Conservation (phyloP, 2,888 invertebrate species). For the Chrysolina haemoptera region DNA sequence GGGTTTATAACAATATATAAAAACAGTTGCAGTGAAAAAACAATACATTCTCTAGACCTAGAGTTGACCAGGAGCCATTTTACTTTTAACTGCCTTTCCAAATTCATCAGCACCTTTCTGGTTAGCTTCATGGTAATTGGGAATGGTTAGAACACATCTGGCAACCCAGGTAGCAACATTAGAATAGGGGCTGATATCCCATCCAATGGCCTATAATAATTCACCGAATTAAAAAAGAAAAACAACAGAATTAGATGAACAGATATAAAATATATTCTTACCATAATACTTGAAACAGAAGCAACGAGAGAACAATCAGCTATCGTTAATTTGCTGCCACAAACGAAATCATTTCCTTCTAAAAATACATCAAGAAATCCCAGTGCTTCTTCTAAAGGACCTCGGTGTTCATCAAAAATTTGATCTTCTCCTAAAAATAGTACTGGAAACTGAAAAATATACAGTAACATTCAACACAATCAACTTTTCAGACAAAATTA, state of each 20-base stretch:
- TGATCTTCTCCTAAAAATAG: conserved; percentile 74
- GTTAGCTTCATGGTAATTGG: conserved; percentile 74
- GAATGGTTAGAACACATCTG: conserved; percentile 72
- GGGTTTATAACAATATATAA: background rate
- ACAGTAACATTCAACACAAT: conserved; percentile 41
- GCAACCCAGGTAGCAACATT: conserved; percentile 76
- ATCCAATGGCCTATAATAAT: conserved; percentile 73
- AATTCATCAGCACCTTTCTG: conserved; percentile 74
- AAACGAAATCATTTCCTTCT: conserved; percentile 74
- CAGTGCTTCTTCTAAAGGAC: conserved; percentile 74
- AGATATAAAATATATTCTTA: conserved; percentile 62
- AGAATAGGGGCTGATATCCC: conserved; percentile 73
- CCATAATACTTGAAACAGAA: conserved; percentile 73
- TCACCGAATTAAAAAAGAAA: background rate
- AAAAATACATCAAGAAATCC: conserved; percentile 75
- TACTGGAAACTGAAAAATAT: conserved; percentile 73
- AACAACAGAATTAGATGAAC: background rate
- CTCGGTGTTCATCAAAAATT: conserved; percentile 72
- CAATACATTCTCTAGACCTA: conserved; percentile 19
- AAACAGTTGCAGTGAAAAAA: background rate
- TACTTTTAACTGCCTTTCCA: conserved; percentile 74
- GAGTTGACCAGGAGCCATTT: conserved; percentile 69
- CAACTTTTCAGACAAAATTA: background rate
- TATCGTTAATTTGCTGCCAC: conserved; percentile 76
- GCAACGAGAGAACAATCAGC: conserved; percentile 77